Base-by-base conservation (phyloP, 2,113 vertebrate genomes). In the Otocyon megalotis region DNA sequence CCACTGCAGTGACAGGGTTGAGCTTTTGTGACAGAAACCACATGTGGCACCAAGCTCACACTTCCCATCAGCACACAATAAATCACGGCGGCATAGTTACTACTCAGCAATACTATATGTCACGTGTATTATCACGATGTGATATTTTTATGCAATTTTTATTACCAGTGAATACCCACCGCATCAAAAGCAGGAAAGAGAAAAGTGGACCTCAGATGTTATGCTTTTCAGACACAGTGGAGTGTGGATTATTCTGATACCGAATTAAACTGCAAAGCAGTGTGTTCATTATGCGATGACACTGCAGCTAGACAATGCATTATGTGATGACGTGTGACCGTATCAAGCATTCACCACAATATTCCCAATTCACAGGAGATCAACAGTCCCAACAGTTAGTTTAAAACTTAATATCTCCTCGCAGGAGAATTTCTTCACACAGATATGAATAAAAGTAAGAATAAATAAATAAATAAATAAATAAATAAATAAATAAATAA, bases 371-470 rank as follows among this genome's bases (percentile, higher is more conserved):
- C 50, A 81, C 8, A n/a, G n/a, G 26, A 80, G 94, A 88, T 32
- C 28, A 77, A 74, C 6, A 32, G n/a, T 56, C 20, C 20, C 35
- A 87, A 93, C 74, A 95, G 53, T 58, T 48, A 54, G 15, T 32
- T 88, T 69, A 69, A 95, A 96, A 71, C 58, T 71, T 17, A 53
- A 20, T 82, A 58, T 50, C 35, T 94, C 58, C 69, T 86, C 30
- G 50, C 53, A 86, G 28, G 11, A 62, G 48, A 76, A 58, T 90
- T 90, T 86, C 48, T 90, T 82, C 80, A 81, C 37, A 92, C 50
- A 89, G 54, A 32, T 32, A 82, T 26, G 53, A 80, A 60, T 88
- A 76, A 76, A 81, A 89, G 54, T 43, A 81, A 90, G 16, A 43
- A 43, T 43, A 43, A 43, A 7, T 43, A 43, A 43, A 43, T 43